These are phyloP conservation scores for Zaprionus tsacasi DNA, from an alignment of 1,140 invertebrate genomes.

Conservation along the genomic window DNA sequence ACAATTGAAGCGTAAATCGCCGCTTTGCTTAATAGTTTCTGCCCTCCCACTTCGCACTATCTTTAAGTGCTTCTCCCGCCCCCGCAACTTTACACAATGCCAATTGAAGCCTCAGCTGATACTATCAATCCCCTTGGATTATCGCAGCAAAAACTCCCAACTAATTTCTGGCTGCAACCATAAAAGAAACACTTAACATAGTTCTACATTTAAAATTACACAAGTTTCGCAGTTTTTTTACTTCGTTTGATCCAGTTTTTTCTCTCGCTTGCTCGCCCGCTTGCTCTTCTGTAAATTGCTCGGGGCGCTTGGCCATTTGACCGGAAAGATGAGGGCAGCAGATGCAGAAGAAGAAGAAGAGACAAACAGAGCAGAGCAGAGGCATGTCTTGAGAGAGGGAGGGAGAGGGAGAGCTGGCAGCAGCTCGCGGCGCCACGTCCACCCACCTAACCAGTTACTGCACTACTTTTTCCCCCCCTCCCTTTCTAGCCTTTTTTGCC, in stretches of 20 bases:
- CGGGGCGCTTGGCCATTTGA: conserved; percentile 28
- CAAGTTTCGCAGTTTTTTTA: conserved; percentile 22
- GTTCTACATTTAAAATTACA: conserved; percentile 36
- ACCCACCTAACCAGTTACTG: conserved; percentile 65
- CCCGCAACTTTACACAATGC: not conserved
- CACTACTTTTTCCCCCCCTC: conserved; percentile 15
- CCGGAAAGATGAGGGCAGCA: conserved; percentile 8
- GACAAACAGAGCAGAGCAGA: not conserved
- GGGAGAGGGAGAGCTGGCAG: not conserved
- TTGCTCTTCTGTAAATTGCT: conserved; percentile 6
- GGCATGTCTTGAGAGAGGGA: not conserved
- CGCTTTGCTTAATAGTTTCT: not conserved
- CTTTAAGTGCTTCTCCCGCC: not conserved
- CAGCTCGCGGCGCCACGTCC: conserved; percentile 35
- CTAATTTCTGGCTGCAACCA: conserved; percentile 17
- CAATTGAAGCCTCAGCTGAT: not conserved
- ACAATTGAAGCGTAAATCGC: too few species aligned
- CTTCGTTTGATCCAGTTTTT: conserved; percentile 25
- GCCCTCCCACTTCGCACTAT: not conserved
- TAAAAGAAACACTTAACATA: conserved; percentile 32
- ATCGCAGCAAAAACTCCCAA: conserved; percentile 11
- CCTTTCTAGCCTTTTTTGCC: conserved; percentile 33
- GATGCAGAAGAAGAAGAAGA: not conserved
- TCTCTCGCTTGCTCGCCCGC: too few species aligned
- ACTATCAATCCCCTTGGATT: conserved; percentile 7